These are phyloP conservation scores for Myotis vivesi DNA, from an alignment of 2,797 vertebrate species.

Conservation along the genomic window DNA sequence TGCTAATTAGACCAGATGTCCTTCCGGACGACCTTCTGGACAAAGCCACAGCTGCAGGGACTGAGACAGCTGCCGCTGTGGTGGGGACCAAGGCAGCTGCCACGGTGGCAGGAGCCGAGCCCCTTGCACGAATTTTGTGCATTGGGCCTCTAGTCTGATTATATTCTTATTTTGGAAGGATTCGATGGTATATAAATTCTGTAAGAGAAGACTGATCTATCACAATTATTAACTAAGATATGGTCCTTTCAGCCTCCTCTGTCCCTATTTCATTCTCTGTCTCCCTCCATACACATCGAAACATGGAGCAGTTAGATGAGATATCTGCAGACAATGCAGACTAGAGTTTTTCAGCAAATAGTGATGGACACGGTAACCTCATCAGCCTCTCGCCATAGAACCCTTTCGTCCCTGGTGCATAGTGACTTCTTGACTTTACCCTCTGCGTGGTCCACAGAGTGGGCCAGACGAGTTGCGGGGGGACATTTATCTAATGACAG, in stretches of 20 bases:
- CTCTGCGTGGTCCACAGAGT: not conserved
- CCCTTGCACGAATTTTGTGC: too few relatives aligned
- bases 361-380: not conserved
- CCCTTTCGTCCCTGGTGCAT: not conserved
- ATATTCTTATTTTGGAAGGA: not conserved
- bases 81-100: too few relatives aligned
- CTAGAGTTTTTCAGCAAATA: not conserved
- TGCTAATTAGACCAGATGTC: too few relatives aligned
- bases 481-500: not conserved
- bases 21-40: too few relatives aligned
- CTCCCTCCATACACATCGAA: not conserved
- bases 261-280: not conserved
- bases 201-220: not conserved
- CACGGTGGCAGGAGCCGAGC: too few relatives aligned
- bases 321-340: not conserved
- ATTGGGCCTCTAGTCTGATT: not conserved
- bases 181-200: not conserved
- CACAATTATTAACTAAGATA: not conserved
- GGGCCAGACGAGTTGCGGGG: not conserved
- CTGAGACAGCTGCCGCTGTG: too few relatives aligned
- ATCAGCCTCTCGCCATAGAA: not conserved
- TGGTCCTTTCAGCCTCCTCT: not conserved
- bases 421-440: not conserved
- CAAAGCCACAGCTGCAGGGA: too few relatives aligned
- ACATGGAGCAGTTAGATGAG: not conserved